Conservation (phyloP, 2,113 vertebrate genomes). For the Chrysochloris asiatica region DNA sequence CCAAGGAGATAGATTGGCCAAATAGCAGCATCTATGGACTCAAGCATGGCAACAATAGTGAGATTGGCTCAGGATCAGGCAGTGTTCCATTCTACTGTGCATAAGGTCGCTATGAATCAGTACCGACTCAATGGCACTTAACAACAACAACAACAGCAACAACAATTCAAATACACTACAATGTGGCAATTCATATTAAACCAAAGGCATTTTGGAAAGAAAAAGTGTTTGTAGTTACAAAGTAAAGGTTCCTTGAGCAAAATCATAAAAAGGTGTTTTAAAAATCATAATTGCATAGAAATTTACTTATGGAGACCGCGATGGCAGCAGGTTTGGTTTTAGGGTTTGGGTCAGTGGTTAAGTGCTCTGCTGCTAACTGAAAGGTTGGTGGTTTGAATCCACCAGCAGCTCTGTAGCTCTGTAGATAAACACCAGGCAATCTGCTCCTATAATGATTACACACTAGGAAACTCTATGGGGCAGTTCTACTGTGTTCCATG, state of each 20-base stretch:
- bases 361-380: background rate
- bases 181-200: background rate
- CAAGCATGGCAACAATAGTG: too few relatives aligned
- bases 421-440: background rate
- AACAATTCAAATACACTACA: background rate
- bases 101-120: too few relatives aligned
- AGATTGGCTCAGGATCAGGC: too few relatives aligned
- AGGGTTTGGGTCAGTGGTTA: too few relatives aligned
- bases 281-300: background rate
- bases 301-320: background rate
- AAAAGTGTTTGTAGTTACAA: background rate
- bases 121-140: too few relatives aligned
- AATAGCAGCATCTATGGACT: too few relatives aligned
- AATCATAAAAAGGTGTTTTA: background rate
- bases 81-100: too few relatives aligned
- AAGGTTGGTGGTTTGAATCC: background rate
- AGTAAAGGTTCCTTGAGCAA: background rate
- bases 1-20: too few relatives aligned
- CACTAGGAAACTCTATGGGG: background rate
- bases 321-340: too few relatives aligned
- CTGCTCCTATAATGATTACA: background rate
- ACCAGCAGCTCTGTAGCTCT: background rate
- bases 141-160: too few relatives aligned
- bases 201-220: slow-evolving; percentile 23
- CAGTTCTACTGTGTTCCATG: background rate